phyloP scores from a whole-genome alignment of 2,113 vertebrate species.

The Oreotrochilus melanogaster region DNA sequence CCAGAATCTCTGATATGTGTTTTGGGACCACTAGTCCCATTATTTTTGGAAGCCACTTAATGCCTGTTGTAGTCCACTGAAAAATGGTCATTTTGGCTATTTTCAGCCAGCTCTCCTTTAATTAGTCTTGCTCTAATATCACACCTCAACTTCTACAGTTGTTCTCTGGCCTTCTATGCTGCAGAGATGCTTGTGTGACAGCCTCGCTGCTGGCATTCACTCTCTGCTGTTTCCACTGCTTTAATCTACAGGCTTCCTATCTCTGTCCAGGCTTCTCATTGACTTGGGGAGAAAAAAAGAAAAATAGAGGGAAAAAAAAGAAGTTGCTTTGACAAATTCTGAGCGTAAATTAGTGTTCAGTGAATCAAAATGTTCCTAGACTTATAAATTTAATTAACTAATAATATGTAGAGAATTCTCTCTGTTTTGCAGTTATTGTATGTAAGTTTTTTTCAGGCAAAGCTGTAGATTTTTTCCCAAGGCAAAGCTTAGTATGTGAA shows the following conservation, averaged over 20 bases:
- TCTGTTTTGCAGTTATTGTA: neutral
- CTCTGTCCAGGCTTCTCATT: neutral
- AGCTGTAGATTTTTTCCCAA: neutral
- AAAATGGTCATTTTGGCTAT: conserved; percentile 3
- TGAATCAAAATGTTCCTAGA: neutral
- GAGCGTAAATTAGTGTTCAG: neutral
- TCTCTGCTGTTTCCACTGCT: neutral
- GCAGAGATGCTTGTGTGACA: neutral
- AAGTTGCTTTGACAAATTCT: neutral
- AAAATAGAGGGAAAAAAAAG: neutral
- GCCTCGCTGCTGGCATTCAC: neutral
- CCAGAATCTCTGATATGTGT: neutral
- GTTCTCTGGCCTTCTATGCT: neutral
- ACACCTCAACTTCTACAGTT: conserved; percentile 24
- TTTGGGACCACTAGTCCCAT: neutral
- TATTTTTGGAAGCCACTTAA: conserved; percentile 35
- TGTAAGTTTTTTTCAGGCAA: neutral
- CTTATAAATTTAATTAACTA: neutral
- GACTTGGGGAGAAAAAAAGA: neutral
- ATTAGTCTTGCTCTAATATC: conserved; percentile 31
- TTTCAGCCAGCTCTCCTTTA: neutral
- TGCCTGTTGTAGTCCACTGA: neutral
- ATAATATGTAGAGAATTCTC: neutral
- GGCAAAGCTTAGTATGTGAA: neutral
- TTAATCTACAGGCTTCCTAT: neutral